phyloP scores from a whole-genome alignment of 2,797 vertebrate species.

The Ficedula albicollis region DNA sequence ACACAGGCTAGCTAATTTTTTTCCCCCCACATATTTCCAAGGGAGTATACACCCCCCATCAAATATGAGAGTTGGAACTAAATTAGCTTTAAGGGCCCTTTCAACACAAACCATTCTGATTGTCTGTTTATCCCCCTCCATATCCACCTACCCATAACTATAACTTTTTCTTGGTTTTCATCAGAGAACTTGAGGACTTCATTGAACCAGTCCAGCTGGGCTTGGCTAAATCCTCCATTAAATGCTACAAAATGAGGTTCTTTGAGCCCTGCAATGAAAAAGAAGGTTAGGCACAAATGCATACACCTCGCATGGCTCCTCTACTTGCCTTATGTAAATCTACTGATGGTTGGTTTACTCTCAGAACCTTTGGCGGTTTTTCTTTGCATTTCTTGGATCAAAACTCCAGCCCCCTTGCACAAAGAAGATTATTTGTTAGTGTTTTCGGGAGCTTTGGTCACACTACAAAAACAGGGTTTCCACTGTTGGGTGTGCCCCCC shows the following conservation, averaged over 20 bases:
- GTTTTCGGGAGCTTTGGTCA: not conserved
- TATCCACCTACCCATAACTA: conserved; percentile 85
- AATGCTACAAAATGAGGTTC: conserved; percentile 86
- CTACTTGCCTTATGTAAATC: not conserved
- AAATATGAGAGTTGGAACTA: not conserved
- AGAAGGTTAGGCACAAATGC: not conserved
- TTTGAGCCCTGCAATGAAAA: conserved; percentile 59
- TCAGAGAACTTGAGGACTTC: conserved; percentile 84
- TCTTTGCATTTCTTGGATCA: not conserved
- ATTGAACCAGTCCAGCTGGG: conserved; percentile 89
- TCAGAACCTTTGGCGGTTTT: not conserved
- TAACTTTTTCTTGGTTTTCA: conserved; percentile 84
- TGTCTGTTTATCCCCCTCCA: not conserved
- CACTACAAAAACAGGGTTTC: rapidly evolving
- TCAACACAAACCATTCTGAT: not conserved
- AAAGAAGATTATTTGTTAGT: not conserved
- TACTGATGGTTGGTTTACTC: not conserved
- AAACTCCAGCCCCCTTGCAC: not conserved
- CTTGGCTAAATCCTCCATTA: conserved; percentile 90
- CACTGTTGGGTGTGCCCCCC: rapidly evolving
- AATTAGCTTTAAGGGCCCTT: not conserved
- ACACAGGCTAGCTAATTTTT: rapidly evolving
- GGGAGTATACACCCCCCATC: not conserved
- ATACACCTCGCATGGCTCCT: not conserved
- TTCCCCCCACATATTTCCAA: not conserved